Conservation (phyloP, 92 coral and sea anemone species). For the Isaurus tuberculatus region DNA sequence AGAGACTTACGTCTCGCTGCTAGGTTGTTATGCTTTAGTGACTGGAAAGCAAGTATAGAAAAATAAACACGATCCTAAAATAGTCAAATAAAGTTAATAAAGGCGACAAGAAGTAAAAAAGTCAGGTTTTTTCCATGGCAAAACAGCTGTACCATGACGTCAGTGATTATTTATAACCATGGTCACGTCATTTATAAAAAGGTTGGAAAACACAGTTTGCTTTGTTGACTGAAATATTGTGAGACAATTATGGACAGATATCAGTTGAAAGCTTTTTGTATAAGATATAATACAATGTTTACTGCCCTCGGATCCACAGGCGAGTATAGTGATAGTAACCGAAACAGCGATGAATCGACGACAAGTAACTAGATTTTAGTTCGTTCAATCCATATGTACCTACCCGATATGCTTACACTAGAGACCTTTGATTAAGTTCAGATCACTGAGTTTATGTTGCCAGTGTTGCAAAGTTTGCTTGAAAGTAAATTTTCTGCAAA, state of each 20-base stretch:
- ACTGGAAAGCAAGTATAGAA: neutral
- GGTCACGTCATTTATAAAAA: conserved; percentile 11
- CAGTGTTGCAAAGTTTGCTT: neutral
- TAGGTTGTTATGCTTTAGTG: no score
- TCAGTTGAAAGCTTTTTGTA: neutral
- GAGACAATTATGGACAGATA: neutral
- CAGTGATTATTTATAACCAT: conserved; percentile 13
- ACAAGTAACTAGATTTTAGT: no score
- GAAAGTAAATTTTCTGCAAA: neutral
- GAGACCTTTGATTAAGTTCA: neutral
- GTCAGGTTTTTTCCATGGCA: neutral
- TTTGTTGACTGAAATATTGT: conserved; percentile 4
- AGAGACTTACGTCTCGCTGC: neutral
- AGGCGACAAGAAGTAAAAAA: neutral
- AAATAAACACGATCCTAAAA: neutral
- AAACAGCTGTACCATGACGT: conserved; percentile 13
- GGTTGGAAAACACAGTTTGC: neutral
- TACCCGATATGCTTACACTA: neutral
- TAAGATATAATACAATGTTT: neutral
- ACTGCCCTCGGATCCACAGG: neutral
- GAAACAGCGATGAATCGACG: no score
- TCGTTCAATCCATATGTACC: neutral
- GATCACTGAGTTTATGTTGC: conserved; percentile 12
- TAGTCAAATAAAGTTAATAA: neutral
- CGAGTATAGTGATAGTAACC: neutral